These are phyloP conservation scores for Peromyscus polionotus DNA, from an alignment of 2,113 vertebrate species.

Conservation along the genomic window DNA sequence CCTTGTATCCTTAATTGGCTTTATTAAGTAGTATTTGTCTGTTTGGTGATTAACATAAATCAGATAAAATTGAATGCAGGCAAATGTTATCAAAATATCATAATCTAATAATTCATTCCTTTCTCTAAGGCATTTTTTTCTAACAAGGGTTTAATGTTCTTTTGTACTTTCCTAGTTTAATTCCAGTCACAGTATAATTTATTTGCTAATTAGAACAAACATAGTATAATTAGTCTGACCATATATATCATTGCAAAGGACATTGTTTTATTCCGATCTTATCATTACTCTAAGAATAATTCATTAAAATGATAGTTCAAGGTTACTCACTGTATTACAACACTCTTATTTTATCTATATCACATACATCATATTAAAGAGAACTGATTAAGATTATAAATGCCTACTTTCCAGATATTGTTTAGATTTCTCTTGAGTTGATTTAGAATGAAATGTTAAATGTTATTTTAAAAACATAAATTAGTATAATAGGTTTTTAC, in stretches of 20 bases:
- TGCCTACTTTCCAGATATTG: not conserved
- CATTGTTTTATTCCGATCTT: conserved; percentile 51
- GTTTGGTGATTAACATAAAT: conserved; percentile 44
- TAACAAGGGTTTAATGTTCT: not conserved
- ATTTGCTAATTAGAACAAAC: conserved; percentile 63
- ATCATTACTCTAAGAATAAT: conserved; percentile 51
- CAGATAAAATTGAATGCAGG: conserved; percentile 3
- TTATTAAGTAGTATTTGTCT: conserved; percentile 52
- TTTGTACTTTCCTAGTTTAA: conserved; percentile 41
- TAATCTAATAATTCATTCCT: conserved; percentile 50
- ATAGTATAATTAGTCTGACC: conserved; percentile 55
- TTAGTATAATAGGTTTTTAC: not conserved
- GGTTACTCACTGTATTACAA: not conserved
- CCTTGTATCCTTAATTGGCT: conserved; percentile 42
- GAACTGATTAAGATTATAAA: not conserved
- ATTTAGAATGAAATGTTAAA: not conserved
- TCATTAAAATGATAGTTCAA: conserved; percentile 17
- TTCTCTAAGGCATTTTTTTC: not conserved
- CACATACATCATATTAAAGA: not conserved
- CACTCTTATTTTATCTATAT: not conserved
- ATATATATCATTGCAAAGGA: conserved; percentile 47
- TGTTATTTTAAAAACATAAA: not conserved
- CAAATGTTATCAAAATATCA: conserved; percentile 51
- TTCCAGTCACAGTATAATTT: conserved; percentile 36
- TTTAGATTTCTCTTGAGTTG: not conserved